A percentile compares a stretch with the other conserved stretches of the same genome.
Evolutionary conservation across 1,140 invertebrate species (phyloP).

Genomic region (Cotesia chilonis): DNA sequence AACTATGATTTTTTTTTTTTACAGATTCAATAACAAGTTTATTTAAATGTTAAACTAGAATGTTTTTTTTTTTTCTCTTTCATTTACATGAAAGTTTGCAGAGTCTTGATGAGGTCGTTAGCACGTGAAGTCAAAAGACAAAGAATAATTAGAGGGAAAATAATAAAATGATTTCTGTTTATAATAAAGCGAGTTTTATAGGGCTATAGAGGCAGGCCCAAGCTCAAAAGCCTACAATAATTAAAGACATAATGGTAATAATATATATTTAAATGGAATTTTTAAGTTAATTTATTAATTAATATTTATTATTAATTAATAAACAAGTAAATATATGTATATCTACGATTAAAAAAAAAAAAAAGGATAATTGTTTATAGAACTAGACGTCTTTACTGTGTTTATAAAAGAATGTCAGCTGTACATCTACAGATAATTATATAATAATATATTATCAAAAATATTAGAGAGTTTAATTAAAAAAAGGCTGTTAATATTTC

Average conservation of each 20-base stretch:
- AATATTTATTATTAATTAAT: conserved; percentile 22
- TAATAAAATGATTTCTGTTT: conserved; percentile 30
- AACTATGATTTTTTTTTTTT: too few species aligned
- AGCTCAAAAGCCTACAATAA: conserved; percentile 62
- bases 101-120: neutral
- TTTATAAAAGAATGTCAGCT: conserved; percentile 50
- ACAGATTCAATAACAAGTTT: too few species aligned
- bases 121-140: conserved; percentile 3
- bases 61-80: neutral
- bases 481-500: conserved; percentile 42
- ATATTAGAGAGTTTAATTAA: conserved; percentile 52
- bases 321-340: neutral
- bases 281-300: conserved; percentile 2
- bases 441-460: conserved; percentile 50
- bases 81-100: neutral
- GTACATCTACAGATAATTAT: conserved; percentile 50
- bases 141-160: neutral
- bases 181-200: conserved; percentile 41
- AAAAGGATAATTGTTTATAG: conserved; percentile 42
- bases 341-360: neutral
- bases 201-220: conserved; percentile 41
- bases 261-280: conserved; percentile 42
- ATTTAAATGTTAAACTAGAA: conserved; percentile 10
- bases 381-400: conserved; percentile 54
- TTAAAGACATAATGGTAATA: conserved; percentile 46